Conservation (phyloP, 2,888 invertebrate species). For the Allygus modestus region DNA sequence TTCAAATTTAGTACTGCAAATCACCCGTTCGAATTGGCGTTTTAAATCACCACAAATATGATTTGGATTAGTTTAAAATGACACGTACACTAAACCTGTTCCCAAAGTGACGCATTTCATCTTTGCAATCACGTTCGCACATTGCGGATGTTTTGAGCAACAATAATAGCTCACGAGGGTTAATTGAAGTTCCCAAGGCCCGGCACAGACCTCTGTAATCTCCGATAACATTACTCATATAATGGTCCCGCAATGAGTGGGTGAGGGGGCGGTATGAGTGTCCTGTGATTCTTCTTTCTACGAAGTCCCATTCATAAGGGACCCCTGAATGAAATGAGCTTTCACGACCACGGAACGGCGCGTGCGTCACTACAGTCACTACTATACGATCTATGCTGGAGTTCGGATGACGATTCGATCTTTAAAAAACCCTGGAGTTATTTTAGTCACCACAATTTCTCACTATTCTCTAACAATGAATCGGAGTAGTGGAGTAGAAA, state of each 20-base stretch:
- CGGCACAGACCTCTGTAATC: not conserved
- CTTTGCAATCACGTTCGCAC: not conserved
- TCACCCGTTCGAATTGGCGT: no score
- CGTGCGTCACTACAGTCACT: not conserved
- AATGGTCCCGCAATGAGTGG: slow-evolving; percentile 14
- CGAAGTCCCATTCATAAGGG: slow-evolving; percentile 9
- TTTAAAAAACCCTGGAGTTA: no score
- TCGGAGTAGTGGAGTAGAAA: no score
- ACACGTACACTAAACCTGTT: no score
- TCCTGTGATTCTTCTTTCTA: not conserved
- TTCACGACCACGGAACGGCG: not conserved
- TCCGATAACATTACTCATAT: slow-evolving; percentile 21
- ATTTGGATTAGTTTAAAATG: no score
- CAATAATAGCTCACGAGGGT: not conserved
- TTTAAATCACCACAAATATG: no score
- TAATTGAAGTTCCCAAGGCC: slow-evolving; percentile 18
- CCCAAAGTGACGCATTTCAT: no score
- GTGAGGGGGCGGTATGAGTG: slow-evolving; percentile 13
- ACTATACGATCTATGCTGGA: not conserved
- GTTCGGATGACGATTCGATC: no score
- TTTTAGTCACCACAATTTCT: no score
- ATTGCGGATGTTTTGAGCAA: not conserved
- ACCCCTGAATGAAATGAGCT: not conserved
- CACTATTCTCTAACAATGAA: no score
- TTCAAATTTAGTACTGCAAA: no score